Evolutionary conservation across 2,797 vertebrate species (phyloP).

Genomic region (Notolabrus celidotus): DNA sequence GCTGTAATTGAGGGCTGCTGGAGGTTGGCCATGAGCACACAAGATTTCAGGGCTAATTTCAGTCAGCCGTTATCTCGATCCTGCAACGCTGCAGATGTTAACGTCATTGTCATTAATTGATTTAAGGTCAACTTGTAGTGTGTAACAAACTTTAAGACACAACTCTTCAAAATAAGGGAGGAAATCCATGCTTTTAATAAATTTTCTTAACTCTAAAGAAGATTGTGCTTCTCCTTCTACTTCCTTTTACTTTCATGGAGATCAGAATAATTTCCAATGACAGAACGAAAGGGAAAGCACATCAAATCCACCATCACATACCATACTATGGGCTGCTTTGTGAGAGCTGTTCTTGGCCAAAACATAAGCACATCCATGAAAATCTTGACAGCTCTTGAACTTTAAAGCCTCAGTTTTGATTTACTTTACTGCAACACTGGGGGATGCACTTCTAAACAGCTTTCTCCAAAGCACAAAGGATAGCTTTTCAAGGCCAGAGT

Average conservation of each 20-base stretch:
- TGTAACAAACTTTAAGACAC: constrained; percentile 25
- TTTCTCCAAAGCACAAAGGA: constrained; percentile 65
- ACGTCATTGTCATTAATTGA: constrained; percentile 62
- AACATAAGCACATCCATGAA: constrained; percentile 57
- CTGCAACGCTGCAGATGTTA: constrained; percentile 66
- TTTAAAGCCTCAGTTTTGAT: constrained; percentile 65
- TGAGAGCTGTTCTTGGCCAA: constrained; percentile 53
- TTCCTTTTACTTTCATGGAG: constrained; percentile 32
- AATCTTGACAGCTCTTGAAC: constrained; percentile 63
- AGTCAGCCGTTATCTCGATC: constrained; percentile 74
- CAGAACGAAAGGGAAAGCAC: constrained; percentile 27
- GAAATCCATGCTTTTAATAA: constrained; percentile 12
- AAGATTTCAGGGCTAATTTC: constrained; percentile 84
- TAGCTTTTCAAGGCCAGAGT: constrained; percentile 70
- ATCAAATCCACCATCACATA: constrained; percentile 41
- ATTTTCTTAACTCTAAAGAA: constrained; percentile 11
- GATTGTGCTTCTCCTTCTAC: constrained; percentile 31
- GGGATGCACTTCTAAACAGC: constrained; percentile 63
- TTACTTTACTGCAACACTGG: constrained; percentile 69
- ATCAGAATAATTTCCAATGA: constrained; percentile 46
- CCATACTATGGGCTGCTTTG: constrained; percentile 37
- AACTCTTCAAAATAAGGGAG: constrained; percentile 26
- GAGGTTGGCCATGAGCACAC: constrained; percentile 81
- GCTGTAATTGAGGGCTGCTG: constrained; percentile 87
- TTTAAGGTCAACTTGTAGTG: constrained; percentile 33